These are phyloP conservation scores for Lymantria dispar DNA, from an alignment of 2,888 invertebrate species.

Conservation along the genomic window DNA sequence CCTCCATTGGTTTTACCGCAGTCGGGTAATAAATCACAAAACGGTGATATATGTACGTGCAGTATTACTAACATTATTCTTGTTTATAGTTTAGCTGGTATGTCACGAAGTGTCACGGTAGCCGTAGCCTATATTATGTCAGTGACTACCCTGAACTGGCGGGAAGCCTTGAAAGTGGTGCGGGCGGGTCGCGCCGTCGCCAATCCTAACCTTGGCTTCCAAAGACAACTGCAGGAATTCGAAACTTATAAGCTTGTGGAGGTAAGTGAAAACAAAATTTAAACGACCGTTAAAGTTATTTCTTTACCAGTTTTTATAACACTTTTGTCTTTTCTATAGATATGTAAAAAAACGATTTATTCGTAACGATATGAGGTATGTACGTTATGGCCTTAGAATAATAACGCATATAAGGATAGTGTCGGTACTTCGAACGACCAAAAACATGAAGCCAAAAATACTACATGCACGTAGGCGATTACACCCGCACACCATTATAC, in stretches of 20 bases:
- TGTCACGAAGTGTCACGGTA: constrained; percentile 98
- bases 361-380: no score
- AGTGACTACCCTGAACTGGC: constrained; percentile 93
- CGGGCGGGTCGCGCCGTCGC: constrained; percentile 95
- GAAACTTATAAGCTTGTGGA: constrained; percentile 90
- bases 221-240: constrained; percentile 95
- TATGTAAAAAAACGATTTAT: no score
- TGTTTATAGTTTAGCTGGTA: constrained; percentile 92
- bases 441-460: no score
- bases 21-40: no score
- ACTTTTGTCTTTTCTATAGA: no score
- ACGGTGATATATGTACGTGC: neutral
- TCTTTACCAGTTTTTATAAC: no score
- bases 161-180: constrained; percentile 96
- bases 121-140: constrained; percentile 98
- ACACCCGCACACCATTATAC: no score
- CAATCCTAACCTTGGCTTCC: constrained; percentile 98
- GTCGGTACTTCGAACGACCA: no score
- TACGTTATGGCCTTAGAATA: no score
- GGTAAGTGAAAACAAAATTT: constrained; percentile 68
- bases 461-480: no score
- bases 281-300: neutral
- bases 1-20: no score
- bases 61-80: neutral
- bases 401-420: no score